These are phyloP conservation scores for Masnerella sp. DNA, from an alignment of 2,888 invertebrate genomes.

Conservation along the genomic window DNA sequence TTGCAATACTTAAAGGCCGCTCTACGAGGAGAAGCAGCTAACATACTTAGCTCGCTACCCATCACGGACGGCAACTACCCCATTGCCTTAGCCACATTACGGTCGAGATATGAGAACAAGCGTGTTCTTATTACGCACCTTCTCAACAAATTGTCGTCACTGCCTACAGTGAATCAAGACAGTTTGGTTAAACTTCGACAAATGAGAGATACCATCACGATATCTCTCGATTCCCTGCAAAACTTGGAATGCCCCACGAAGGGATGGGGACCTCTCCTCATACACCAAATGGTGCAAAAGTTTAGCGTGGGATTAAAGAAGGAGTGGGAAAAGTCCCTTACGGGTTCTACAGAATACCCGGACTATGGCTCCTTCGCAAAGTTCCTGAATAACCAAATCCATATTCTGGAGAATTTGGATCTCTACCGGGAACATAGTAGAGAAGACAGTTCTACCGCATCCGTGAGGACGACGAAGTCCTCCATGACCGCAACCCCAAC, in stretches of 20 bases:
- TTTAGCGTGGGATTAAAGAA: neutral
- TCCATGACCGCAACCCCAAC: too few relatives aligned
- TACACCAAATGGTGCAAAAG: constrained; percentile 3
- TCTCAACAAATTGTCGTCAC: constrained; percentile 1
- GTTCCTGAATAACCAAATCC: too few relatives aligned
- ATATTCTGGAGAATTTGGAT: too few relatives aligned
- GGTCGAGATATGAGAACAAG: constrained; percentile 9
- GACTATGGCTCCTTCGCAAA: neutral
- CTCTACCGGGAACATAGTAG: too few relatives aligned
- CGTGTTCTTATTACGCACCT: constrained; percentile 4
- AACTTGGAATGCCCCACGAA: constrained; percentile 8
- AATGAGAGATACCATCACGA: constrained; percentile 3
- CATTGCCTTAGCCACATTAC: constrained; percentile 1
- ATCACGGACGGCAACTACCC: constrained; percentile 2
- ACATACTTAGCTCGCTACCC: neutral
- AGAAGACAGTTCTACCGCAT: too few relatives aligned
- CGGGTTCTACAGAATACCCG: neutral
- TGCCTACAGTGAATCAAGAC: constrained; percentile 6
- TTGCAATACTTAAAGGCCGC: constrained; percentile 10
- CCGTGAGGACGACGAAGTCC: too few relatives aligned
- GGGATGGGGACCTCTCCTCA: neutral
- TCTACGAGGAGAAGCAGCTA: constrained; percentile 1
- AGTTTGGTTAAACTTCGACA: neutral
- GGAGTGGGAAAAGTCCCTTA: constrained; percentile 4
- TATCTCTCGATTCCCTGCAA: neutral